phyloP scores from a whole-genome alignment of 2,797 vertebrate species.

The Psittacula derbiana region DNA sequence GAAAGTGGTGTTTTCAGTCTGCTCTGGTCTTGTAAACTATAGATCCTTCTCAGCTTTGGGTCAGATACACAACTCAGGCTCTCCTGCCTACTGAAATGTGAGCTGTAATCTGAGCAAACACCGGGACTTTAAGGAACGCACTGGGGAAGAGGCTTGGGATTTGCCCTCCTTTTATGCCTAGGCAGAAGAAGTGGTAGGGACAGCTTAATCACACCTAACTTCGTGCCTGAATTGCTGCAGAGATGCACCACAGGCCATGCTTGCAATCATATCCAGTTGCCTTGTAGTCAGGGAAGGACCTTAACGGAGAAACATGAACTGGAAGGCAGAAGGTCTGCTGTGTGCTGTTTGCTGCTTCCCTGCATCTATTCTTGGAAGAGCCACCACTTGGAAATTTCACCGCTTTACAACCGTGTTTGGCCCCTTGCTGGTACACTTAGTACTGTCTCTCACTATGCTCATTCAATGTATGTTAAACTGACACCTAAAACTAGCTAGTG shows the following conservation, averaged over 20 bases:
- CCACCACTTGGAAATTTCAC: not conserved
- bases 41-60: not conserved
- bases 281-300: not conserved
- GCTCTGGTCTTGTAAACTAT: not conserved
- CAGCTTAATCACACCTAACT: not conserved
- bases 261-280: not conserved
- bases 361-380: not conserved
- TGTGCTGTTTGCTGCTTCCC: not conserved
- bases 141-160: not conserved
- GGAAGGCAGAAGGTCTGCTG: not conserved
- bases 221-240: not conserved
- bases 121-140: not conserved
- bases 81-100: not conserved
- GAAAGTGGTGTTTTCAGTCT: not conserved
- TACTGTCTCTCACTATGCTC: not conserved
- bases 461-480: not conserved
- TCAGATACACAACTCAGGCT: not conserved
- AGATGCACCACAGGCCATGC: not conserved
- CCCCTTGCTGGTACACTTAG: not conserved
- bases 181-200: not conserved
- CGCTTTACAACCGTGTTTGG: not conserved
- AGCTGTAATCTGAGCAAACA: not conserved
- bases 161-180: not conserved
- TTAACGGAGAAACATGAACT: not conserved
- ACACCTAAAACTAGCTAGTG: not conserved